Percentiles rank a stretch among this genome's conserved stretches.
These are phyloP conservation scores for Brachypodius melanocephalos DNA, from an alignment of 2,113 vertebrate genomes.

Conservation along the genomic window DNA sequence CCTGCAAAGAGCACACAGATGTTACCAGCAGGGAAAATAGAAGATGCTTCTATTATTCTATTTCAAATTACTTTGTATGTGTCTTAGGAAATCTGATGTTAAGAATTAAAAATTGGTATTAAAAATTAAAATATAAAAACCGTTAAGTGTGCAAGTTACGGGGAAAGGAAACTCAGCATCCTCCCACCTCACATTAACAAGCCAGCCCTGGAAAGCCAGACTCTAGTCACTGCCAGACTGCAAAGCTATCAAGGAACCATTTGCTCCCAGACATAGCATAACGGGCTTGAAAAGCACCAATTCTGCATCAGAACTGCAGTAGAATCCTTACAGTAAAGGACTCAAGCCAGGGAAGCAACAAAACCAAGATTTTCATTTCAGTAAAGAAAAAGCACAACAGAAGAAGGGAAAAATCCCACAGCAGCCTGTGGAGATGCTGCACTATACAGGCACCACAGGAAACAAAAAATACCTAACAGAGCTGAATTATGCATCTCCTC, in stretches of 20 bases:
- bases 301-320: not conserved
- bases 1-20: conserved; percentile 58
- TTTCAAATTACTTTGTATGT: not conserved
- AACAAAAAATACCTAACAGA: not conserved
- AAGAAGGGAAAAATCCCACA: not conserved
- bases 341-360: not conserved
- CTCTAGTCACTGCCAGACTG: not conserved
- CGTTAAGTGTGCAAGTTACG: not conserved
- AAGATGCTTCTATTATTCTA: not conserved
- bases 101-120: not conserved
- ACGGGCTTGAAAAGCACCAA: not conserved
- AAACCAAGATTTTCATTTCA: not conserved
- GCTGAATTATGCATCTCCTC: not conserved
- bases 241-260: not conserved
- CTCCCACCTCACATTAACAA: not conserved
- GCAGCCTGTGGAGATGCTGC: not conserved
- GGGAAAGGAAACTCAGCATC: not conserved
- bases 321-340: not conserved
- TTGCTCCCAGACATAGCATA: not conserved
- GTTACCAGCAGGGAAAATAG: not conserved
- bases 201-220: not conserved
- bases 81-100: not conserved
- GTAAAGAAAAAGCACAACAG: not conserved
- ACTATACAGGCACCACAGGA: not conserved
- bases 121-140: not conserved